A percentile compares a stretch with the other conserved stretches of the same genome.
Conservation (phyloP, 53 echinoderm and acorn worm species). For the Stichopus horrens region DNA sequence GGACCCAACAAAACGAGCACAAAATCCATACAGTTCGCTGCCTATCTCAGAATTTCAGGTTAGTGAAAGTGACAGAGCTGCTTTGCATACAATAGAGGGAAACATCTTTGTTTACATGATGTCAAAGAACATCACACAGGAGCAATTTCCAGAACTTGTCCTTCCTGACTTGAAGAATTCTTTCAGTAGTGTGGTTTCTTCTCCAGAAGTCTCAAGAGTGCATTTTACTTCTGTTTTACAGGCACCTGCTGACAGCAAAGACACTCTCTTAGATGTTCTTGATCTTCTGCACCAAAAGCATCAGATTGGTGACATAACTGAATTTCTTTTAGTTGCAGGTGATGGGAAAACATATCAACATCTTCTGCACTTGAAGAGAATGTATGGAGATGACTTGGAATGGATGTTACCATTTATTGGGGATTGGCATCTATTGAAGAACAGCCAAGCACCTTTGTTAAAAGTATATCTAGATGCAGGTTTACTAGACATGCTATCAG, state of each 20-base stretch:
- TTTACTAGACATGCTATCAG: conserved; percentile 2
- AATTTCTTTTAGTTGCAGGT: conserved; percentile 43
- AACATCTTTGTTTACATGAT: conserved; percentile 17
- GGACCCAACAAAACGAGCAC: background rate
- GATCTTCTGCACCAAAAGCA: conserved; percentile 26
- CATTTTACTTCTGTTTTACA: no score
- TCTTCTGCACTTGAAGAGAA: background rate
- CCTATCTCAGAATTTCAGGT: background rate
- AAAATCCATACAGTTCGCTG: no score
- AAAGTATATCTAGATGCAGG: conserved; percentile 38
- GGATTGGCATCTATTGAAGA: conserved; percentile 37
- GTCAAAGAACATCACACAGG: background rate
- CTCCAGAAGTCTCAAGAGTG: background rate
- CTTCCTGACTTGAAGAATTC: conserved; percentile 21
- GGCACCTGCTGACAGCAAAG: conserved; percentile 15
- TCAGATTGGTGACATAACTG: conserved; percentile 9
- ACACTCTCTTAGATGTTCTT: conserved; percentile 27
- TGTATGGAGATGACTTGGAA: conserved; percentile 6
- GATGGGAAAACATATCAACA: conserved; percentile 39
- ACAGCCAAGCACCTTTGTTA: conserved; percentile 27
- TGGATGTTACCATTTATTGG: conserved; percentile 35
- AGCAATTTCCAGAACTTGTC: background rate
- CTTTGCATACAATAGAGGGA: background rate
- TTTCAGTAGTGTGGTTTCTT: background rate
- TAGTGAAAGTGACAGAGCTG: background rate